These are phyloP conservation scores for Sycophila sp. DNA, from an alignment of 1,140 invertebrate species.

Conservation along the genomic window DNA sequence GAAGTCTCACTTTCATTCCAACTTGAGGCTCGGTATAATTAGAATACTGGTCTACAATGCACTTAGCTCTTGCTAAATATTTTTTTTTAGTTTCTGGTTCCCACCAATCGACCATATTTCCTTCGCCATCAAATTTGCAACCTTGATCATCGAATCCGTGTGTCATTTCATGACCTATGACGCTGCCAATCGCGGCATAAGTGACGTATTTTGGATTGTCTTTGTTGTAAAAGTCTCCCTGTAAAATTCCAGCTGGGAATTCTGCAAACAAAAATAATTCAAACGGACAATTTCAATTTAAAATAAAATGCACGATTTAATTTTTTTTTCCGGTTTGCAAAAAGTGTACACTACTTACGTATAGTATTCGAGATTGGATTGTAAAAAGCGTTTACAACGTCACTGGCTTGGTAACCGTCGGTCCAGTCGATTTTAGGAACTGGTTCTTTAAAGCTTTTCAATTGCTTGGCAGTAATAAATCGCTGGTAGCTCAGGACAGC, in stretches of 20 bases:
- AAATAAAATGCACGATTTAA: neutral
- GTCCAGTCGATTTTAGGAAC: conserved; percentile 88
- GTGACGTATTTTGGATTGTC: conserved; percentile 72
- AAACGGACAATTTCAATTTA: too few species aligned
- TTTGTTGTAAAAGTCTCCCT: conserved; percentile 77
- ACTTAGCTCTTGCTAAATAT: conserved; percentile 66
- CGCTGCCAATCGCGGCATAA: conserved; percentile 76
- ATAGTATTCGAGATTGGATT: conserved; percentile 86
- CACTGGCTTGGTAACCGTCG: conserved; percentile 79
- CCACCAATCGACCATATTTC: conserved; percentile 66
- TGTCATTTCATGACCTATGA: conserved; percentile 73
- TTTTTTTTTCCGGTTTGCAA: too few species aligned
- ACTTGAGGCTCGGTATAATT: conserved; percentile 72
- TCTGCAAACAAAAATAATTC: conserved; percentile 61
- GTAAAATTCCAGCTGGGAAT: conserved; percentile 82
- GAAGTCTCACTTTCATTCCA: conserved; percentile 68
- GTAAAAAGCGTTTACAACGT: conserved; percentile 87
- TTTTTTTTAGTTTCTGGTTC: conserved; percentile 43
- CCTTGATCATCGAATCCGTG: conserved; percentile 59
- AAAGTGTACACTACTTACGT: too few species aligned
- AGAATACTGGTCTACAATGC: conserved; percentile 78
- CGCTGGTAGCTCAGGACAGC: conserved; percentile 79
- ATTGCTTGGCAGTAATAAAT: conserved; percentile 80
- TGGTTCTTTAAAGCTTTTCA: conserved; percentile 77
- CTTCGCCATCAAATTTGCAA: conserved; percentile 38